Evolutionary conservation across 2,113 vertebrate genomes (phyloP), one percentile per base, ranked within the genome.

Genomic region (Callithrix jacchus): DNA sequence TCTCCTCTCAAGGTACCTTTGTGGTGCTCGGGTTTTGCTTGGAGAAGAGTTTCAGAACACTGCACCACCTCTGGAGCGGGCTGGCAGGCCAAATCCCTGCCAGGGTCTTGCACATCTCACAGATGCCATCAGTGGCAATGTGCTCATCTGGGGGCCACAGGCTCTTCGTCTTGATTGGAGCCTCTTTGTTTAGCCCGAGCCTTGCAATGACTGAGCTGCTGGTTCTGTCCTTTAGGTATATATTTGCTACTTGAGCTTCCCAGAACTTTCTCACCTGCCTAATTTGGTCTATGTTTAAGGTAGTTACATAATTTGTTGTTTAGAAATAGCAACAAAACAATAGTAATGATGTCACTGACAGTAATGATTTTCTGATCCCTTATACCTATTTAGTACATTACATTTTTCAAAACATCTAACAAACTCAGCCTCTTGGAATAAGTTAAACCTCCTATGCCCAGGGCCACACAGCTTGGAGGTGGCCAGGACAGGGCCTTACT

Each of bases 311-410:
- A 54, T 70, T 61, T 76, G 47, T 54, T 86, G 52, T 17, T 90
- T 87, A 93, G 54, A 96, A 91, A 84, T 79, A 77, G 52, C 23
- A 23, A 18, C 11, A 85, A 52, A 45, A 12, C 47, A 56, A 58
- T 94, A 7, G 56, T 45, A 18, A 80, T 12, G 37, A 54, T 6
- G 6, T 8, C 21, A 30, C 21, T 80, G 71, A 66, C 13, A 10
- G 64, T 76, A 79, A 80, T 81, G 20, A 73, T 61, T 80, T 64
- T 54, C 85, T 49, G 17, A 16, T n/a, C 37, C 23, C 32, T 16
- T 61, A 37, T 20, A 25, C 9, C 21, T 37, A 6, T 10, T 3
- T 12, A 81, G 56, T 81, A 27, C 12, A 6, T 54, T 84, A 35
- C 10, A n/a, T 40, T 20, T 27, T 35, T 42, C 61, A 58, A 25